These are phyloP conservation scores for Philotrypesis tridentata DNA, from an alignment of 1,140 invertebrate genomes.

Conservation along the genomic window DNA sequence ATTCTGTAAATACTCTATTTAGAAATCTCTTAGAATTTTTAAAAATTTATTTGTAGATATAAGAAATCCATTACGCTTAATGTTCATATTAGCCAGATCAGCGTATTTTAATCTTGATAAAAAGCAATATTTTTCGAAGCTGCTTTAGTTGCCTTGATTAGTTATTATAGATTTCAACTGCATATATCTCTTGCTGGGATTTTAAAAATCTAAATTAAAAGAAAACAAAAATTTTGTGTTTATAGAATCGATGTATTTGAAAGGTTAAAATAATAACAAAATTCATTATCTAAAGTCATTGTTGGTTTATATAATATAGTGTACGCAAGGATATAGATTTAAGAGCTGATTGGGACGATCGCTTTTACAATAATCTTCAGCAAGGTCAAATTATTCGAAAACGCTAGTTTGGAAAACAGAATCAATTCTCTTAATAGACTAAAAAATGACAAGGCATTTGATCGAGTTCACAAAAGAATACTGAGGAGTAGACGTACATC, in stretches of 20 bases:
- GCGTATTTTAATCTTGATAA: not conserved
- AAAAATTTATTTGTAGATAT: not conserved
- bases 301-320: constrained; percentile 35
- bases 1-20: not conserved
- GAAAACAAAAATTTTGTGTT: not conserved
- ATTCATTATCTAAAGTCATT: constrained; percentile 27
- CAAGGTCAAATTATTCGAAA: constrained; percentile 13
- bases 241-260: constrained; percentile 27
- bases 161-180: not conserved
- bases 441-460: constrained; percentile 14
- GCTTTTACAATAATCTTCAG: constrained; percentile 23
- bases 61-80: not conserved
- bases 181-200: not conserved
- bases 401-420: constrained; percentile 11
- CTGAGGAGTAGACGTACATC: constrained; percentile 32
- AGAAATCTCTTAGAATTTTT: not conserved
- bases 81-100: not conserved
- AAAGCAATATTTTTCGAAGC: not conserved
- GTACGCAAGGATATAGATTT: constrained; percentile 8
- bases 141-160: not conserved
- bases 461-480: constrained; percentile 40
- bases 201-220: constrained; percentile 12
- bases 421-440: constrained; percentile 1
- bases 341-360: constrained; percentile 20
- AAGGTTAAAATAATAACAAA: constrained; percentile 38